A percentile compares a stretch with the other conserved stretches of the same genome.
These are phyloP conservation scores for Dendrolimus kikuchii DNA, from an alignment of 1,140 invertebrate genomes.

Conservation along the genomic window DNA sequence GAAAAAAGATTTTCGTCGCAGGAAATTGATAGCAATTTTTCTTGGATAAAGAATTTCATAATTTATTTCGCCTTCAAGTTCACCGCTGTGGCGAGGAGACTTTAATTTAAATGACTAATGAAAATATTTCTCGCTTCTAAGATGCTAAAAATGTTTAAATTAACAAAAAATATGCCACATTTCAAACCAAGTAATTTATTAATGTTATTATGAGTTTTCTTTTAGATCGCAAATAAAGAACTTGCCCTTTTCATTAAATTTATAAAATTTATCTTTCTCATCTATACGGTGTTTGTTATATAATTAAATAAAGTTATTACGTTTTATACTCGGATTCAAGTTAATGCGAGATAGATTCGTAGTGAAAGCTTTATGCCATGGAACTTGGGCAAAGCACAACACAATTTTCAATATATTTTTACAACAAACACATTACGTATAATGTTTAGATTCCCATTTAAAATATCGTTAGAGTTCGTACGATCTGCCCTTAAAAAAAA, in stretches of 20 bases:
- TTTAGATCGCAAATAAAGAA: too few relatives aligned
- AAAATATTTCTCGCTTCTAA: slow-evolving; percentile 21
- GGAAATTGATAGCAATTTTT: slow-evolving; percentile 59
- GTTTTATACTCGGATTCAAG: neutral
- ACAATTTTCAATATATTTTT: too few relatives aligned
- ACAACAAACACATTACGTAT: too few relatives aligned
- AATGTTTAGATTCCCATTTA: too few relatives aligned
- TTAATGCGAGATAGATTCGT: neutral
- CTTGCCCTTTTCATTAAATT: slow-evolving; percentile 1
- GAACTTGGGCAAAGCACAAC: too few relatives aligned
- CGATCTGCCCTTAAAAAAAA: too few relatives aligned
- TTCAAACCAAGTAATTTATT: neutral
- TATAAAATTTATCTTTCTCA: neutral
- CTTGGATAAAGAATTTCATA: slow-evolving; percentile 42
- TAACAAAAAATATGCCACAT: slow-evolving; percentile 6
- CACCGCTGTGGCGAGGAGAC: slow-evolving; percentile 18
- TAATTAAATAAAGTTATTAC: neutral
- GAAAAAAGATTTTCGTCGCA: slow-evolving; percentile 43
- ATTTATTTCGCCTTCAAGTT: slow-evolving; percentile 54
- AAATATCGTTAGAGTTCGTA: too few relatives aligned
- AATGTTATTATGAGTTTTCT: neutral
- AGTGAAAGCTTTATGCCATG: neutral
- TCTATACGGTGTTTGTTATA: neutral
- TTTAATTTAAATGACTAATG: slow-evolving; percentile 37
- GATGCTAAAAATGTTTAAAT: slow-evolving; percentile 10